Conservation (phyloP, 1,140 invertebrate genomes). For the Bombus pascuorum region DNA sequence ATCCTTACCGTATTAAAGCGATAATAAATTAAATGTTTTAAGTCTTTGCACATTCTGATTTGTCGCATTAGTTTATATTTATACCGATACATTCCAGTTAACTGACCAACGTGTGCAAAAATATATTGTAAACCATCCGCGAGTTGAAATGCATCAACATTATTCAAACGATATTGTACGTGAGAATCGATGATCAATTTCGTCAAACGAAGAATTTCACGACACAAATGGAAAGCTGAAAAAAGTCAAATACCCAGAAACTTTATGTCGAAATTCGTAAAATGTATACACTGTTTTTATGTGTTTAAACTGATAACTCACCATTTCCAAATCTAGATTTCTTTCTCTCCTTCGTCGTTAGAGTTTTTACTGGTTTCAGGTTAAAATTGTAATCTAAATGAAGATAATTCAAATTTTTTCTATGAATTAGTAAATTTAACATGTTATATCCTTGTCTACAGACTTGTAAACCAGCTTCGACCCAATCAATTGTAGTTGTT, state of each 20-base stretch:
- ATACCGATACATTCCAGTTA: conserved; percentile 99
- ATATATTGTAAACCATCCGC: conserved; percentile 99
- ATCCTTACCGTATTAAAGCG: conserved; percentile 95
- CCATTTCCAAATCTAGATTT: conserved; percentile 99
- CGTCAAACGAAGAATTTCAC: conserved; percentile 98
- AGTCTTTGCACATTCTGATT: conserved; percentile 99
- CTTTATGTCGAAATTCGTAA: background rate
- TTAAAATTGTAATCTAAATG: conserved; percentile 99
- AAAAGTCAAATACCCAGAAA: conserved; percentile 54
- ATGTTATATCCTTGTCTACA: conserved; percentile 99
- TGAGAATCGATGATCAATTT: conserved; percentile 99
- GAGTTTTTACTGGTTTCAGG: conserved; percentile 99
- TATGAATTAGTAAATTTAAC: conserved; percentile 99
- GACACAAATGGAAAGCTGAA: conserved; percentile 98
- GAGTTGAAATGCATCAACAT: conserved; percentile 99
- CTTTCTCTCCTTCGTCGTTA: conserved; percentile 99
- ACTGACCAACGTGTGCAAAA: conserved; percentile 99
- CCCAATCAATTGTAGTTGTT: conserved; percentile 99
- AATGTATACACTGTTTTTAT: conserved; percentile 17
- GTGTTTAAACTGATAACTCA: conserved; percentile 71
- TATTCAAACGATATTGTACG: conserved; percentile 99
- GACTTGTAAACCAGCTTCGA: conserved; percentile 98
- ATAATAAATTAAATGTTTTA: conserved; percentile 99
- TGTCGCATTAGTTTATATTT: conserved; percentile 99
- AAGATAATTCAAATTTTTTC: conserved; percentile 99